Conservation (phyloP, 2,797 vertebrate species). For the Loriculus beryllinus region DNA sequence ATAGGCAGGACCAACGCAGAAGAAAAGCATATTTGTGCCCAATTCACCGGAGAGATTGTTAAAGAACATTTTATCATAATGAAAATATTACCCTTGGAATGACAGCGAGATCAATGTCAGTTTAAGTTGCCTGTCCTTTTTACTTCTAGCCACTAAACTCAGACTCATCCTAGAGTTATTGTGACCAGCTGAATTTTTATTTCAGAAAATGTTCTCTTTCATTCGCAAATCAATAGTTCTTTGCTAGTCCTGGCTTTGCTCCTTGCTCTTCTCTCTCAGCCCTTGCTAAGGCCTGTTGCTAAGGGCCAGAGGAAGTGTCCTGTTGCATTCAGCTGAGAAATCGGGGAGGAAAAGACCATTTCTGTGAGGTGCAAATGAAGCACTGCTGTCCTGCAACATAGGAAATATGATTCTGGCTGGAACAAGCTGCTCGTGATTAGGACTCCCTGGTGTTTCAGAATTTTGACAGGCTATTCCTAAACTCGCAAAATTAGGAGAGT, state of each 20-base stretch:
- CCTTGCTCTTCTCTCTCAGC: neutral
- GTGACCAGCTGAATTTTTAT: constrained; percentile 7
- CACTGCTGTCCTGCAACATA: neutral
- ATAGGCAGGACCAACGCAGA: constrained; percentile 19
- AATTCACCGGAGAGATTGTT: constrained; percentile 19
- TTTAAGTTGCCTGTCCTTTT: neutral
- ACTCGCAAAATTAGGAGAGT: constrained; percentile 12
- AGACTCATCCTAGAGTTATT: neutral
- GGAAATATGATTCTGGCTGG: neutral
- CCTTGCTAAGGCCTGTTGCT: constrained; percentile 25
- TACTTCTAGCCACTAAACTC: neutral
- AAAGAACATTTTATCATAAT: constrained; percentile 60
- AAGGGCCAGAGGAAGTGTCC: constrained; percentile 46
- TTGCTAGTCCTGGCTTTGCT: constrained; percentile 44
- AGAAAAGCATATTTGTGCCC: constrained; percentile 37
- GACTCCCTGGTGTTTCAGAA: neutral
- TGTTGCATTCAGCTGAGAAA: constrained; percentile 36
- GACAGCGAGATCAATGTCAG: constrained; percentile 10
- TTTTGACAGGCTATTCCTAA: constrained; percentile 17
- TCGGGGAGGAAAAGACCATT: constrained; percentile 1
- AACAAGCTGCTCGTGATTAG: constrained; percentile 1
- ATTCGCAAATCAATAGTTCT: constrained; percentile 17
- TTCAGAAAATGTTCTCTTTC: constrained; percentile 34
- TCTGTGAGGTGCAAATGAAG: constrained; percentile 39
- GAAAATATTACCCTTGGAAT: constrained; percentile 54